Evolutionary conservation across 1,140 invertebrate species (phyloP).

Genomic region (Papilio glaucus): DNA sequence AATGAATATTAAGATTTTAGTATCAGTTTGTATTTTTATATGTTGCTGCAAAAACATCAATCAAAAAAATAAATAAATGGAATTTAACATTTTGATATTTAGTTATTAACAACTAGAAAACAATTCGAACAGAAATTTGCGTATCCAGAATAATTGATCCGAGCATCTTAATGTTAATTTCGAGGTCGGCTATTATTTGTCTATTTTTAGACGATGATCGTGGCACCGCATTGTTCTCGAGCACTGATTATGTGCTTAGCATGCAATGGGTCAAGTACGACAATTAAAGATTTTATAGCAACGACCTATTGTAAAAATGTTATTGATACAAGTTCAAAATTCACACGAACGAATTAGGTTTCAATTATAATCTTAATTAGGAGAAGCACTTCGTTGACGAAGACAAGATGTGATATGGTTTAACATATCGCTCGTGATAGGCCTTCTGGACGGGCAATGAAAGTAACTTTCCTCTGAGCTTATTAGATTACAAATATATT

Average conservation of each 20-base stretch:
- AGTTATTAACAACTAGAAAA: too few species aligned
- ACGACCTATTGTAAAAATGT: not conserved
- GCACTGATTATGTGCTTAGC: not conserved
- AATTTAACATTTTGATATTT: too few species aligned
- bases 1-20: too few species aligned
- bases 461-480: too few species aligned
- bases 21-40: too few species aligned
- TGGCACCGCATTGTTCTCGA: conserved; percentile 6
- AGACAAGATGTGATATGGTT: too few species aligned
- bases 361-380: not conserved
- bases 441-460: too few species aligned
- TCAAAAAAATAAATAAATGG: too few species aligned
- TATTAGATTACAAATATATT: not conserved
- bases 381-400: too few species aligned
- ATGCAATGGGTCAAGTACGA: not conserved
- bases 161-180: not conserved
- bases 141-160: not conserved
- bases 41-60: too few species aligned
- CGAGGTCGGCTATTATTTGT: not conserved
- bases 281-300: not conserved
- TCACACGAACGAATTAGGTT: not conserved
- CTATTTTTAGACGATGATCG: not conserved
- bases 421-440: too few species aligned
- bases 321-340: not conserved
- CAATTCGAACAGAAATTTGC: not conserved